phyloP scores from a whole-genome alignment of 2,797 vertebrate genomes.

The Artibeus jamaicensis region DNA sequence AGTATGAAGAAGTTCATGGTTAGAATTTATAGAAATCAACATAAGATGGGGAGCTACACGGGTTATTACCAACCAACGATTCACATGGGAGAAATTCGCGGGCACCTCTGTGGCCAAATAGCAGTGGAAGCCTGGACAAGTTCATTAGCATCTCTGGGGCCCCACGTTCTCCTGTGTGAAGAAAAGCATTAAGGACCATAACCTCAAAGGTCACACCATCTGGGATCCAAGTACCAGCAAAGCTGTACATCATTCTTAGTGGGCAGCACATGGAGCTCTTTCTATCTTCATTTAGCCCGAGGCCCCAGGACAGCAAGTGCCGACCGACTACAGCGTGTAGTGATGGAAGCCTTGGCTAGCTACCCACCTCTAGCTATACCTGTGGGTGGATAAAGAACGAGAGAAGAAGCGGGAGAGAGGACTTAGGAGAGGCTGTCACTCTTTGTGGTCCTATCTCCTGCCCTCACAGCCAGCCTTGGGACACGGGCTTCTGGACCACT shows the following conservation, averaged over 20 bases:
- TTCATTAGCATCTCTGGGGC: not conserved
- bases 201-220: not conserved
- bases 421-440: not conserved
- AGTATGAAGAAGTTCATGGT: not conserved
- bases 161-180: not conserved
- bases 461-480: not conserved
- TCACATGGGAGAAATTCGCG: not conserved
- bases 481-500: no score
- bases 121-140: not conserved
- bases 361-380: not conserved
- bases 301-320: not conserved
- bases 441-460: not conserved
- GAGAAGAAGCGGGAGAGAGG: not conserved
- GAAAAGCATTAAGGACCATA: not conserved
- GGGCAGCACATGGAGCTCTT: not conserved
- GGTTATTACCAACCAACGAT: not conserved
- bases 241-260: not conserved
- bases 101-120: not conserved
- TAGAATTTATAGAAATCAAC: not conserved
- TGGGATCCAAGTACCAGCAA: not conserved
- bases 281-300: not conserved
- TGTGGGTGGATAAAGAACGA: not conserved
- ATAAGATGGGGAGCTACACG: not conserved
- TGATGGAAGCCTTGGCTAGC: not conserved
- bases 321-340: accelerated